phyloP scores from a whole-genome alignment of 2,888 invertebrate genomes.

The Zhuqinia jingwanae region DNA sequence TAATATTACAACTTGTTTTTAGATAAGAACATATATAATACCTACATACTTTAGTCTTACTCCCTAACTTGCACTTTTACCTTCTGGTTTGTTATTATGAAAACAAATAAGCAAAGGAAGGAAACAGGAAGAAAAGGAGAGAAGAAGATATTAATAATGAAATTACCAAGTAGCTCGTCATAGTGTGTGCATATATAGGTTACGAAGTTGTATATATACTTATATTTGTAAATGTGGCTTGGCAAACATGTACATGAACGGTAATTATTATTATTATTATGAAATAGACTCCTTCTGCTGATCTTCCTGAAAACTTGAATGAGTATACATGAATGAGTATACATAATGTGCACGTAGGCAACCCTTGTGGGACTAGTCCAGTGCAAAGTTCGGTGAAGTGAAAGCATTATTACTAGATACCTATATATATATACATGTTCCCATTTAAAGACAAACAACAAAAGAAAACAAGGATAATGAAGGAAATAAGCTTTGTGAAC shows the following conservation, averaged over 20 bases:
- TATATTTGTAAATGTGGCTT: neutral
- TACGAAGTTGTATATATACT: neutral
- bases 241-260: neutral
- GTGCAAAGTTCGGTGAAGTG: neutral
- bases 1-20: neutral
- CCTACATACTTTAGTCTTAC: too few species aligned
- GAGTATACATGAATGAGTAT: neutral
- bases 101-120: neutral
- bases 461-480: neutral
- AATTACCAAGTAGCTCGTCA: constrained; percentile 6
- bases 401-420: too few species aligned
- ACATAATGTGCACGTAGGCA: neutral
- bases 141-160: too few species aligned
- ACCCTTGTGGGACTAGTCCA: neutral
- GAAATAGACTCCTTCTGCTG: constrained; percentile 40
- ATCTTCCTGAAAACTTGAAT: constrained; percentile 5
- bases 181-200: neutral
- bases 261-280: constrained; percentile 62
- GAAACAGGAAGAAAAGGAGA: too few species aligned
- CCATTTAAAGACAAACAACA: neutral
- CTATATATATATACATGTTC: neutral
- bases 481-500: too few species aligned
- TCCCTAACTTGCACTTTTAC: neutral
- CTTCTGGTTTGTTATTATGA: neutral
- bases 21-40: neutral